Evolutionary conservation across 53 echinoderm and acorn worm genomes (phyloP).

Genomic region (Holothuria leucospilota): DNA sequence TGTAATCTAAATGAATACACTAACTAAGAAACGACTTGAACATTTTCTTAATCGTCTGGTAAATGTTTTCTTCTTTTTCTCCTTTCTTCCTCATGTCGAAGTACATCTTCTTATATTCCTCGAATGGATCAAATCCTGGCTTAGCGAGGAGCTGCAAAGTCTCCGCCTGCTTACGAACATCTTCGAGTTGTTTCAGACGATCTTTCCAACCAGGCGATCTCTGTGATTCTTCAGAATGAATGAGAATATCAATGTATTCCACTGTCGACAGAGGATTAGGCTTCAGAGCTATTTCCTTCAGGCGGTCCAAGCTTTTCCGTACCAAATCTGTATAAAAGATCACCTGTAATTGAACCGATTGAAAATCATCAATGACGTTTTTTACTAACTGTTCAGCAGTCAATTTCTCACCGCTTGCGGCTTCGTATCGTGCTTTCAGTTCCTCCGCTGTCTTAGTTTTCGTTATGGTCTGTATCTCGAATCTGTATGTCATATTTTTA

Average conservation of each 20-base stretch:
- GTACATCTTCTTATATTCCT: conserved; percentile 45
- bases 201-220: conserved; percentile 50
- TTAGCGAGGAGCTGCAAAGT: conserved; percentile 54
- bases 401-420: conserved; percentile 44
- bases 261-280: conserved; percentile 63
- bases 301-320: conserved; percentile 48
- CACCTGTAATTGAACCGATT: conserved; percentile 27
- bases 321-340: conserved; percentile 17
- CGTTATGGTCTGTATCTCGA: conserved; percentile 5
- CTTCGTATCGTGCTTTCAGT: conserved; percentile 38
- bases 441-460: conserved; percentile 28
- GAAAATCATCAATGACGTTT: conserved; percentile 26
- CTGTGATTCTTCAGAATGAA: conserved; percentile 52
- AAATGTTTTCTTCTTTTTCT: background rate
- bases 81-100: conserved; percentile 26
- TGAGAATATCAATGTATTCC: conserved; percentile 67
- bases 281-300: conserved; percentile 71
- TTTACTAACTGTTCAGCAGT: conserved; percentile 30
- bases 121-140: conserved; percentile 57
- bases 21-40: background rate
- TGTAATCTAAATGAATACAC: too few species aligned
- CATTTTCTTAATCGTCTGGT: conserved; percentile 36
- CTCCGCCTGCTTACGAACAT: conserved; percentile 62
- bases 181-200: conserved; percentile 20
- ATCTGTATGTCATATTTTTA: conserved; percentile 51